These are phyloP conservation scores for Danio jaintianensis DNA, from an alignment of 2,797 vertebrate species.

Conservation along the genomic window DNA sequence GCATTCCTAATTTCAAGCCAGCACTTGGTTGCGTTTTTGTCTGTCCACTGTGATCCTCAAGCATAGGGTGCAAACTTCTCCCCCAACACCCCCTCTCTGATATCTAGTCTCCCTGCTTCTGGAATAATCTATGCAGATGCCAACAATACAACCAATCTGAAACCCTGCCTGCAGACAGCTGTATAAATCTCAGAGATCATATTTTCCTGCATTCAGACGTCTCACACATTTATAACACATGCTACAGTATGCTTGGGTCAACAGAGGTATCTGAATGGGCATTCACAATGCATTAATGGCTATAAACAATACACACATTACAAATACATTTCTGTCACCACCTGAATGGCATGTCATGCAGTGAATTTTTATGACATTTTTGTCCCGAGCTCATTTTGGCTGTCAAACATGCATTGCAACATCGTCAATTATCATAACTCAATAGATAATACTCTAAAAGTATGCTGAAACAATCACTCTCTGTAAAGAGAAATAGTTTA, in stretches of 20 bases:
- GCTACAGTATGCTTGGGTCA: not conserved
- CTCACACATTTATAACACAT: not conserved
- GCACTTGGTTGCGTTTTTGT: conserved; percentile 4
- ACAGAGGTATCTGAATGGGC: not conserved
- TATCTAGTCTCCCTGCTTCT: conserved; percentile 28
- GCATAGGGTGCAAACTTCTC: conserved; percentile 11
- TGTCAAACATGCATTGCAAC: not conserved
- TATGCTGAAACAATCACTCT: not conserved
- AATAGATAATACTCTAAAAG: not conserved
- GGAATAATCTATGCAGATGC: conserved; percentile 28
- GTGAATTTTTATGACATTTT: not conserved
- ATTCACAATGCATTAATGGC: not conserved
- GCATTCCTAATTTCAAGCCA: conserved; percentile 14
- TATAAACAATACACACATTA: not conserved
- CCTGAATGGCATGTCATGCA: not conserved
- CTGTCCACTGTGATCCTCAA: not conserved
- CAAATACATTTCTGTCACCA: not conserved
- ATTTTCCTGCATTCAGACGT: conserved; percentile 22
- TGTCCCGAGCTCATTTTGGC: not conserved
- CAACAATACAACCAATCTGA: conserved; percentile 24
- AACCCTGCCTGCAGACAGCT: conserved; percentile 6
- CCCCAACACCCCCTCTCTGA: conserved; percentile 38
- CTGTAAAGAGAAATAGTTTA: not conserved
- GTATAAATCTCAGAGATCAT: conserved; percentile 17
- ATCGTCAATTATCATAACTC: not conserved